A percentile compares a stretch with the other conserved stretches of the same genome.
Evolutionary conservation across 1,140 invertebrate species (phyloP).

Genomic region (Atta cephalotes): DNA sequence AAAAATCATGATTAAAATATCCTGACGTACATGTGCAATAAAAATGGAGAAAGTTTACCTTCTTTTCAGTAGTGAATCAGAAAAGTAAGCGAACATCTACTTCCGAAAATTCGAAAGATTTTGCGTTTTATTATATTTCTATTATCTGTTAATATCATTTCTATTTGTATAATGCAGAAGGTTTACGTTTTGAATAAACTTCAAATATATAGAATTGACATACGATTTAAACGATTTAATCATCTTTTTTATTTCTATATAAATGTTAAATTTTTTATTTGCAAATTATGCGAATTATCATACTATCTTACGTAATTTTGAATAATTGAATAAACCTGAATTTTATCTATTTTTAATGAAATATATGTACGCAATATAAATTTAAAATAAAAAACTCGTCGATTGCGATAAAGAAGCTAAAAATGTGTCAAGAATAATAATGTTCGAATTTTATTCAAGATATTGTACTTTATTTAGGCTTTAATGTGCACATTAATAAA

Average conservation of each 20-base stretch:
- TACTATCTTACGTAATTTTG: background rate
- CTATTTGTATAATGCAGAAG: background rate
- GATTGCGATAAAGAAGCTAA: background rate
- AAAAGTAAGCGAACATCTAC: background rate
- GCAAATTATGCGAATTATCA: background rate
- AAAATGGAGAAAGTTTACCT: background rate
- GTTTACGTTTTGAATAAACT: background rate
- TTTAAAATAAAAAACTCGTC: background rate
- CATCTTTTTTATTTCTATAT: background rate
- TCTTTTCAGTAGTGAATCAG: background rate
- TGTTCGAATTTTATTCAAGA: background rate
- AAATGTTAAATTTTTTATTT: background rate
- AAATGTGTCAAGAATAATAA: background rate
- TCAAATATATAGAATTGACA: background rate
- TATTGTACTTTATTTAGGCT: background rate
- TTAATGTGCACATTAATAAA: conserved; percentile 4
- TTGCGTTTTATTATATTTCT: background rate
- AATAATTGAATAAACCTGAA: background rate
- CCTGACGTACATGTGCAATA: background rate
- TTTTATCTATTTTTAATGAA: conserved; percentile 10
- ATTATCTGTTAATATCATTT: background rate
- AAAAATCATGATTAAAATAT: conserved; percentile 59
- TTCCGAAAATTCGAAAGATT: background rate
- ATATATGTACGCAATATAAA: background rate
- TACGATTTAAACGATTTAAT: no score